phyloP scores from a whole-genome alignment of 2,888 invertebrate genomes.

The Coremacera marginata region DNA sequence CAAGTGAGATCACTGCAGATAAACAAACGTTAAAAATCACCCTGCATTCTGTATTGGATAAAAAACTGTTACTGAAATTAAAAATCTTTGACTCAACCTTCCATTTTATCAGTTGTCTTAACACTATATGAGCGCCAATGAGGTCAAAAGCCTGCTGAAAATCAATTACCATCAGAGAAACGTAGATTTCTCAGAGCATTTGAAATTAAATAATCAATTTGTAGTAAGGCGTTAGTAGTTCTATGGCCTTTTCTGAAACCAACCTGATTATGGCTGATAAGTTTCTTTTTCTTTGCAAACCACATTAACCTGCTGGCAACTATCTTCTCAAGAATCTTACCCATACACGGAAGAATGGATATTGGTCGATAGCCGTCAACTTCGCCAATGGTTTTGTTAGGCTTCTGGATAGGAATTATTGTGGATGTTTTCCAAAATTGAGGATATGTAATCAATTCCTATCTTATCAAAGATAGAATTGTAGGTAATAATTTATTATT shows the following conservation, averaged over 20 bases:
- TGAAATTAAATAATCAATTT: background rate
- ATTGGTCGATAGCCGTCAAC: constrained; percentile 2
- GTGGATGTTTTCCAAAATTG: no score
- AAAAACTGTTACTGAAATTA: background rate
- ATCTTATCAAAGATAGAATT: constrained; percentile 16
- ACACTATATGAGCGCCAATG: no score
- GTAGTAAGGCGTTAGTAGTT: background rate
- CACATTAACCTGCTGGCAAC: background rate
- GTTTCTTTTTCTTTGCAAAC: background rate
- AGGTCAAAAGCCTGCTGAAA: background rate
- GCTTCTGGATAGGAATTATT: no score
- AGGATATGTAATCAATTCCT: no score
- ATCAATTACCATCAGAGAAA: background rate
- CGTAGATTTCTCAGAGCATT: background rate
- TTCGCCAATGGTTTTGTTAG: background rate
- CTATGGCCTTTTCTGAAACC: background rate
- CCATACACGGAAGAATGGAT: background rate
- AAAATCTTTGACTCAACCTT: background rate
- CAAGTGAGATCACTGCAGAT: no score
- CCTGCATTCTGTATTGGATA: background rate
- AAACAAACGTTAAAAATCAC: background rate
- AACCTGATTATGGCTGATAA: no score
- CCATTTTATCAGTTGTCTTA: background rate
- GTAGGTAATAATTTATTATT: background rate
- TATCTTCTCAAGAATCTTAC: background rate